Conservation (phyloP, 1,140 invertebrate species). For the Laupala kohalensis region DNA sequence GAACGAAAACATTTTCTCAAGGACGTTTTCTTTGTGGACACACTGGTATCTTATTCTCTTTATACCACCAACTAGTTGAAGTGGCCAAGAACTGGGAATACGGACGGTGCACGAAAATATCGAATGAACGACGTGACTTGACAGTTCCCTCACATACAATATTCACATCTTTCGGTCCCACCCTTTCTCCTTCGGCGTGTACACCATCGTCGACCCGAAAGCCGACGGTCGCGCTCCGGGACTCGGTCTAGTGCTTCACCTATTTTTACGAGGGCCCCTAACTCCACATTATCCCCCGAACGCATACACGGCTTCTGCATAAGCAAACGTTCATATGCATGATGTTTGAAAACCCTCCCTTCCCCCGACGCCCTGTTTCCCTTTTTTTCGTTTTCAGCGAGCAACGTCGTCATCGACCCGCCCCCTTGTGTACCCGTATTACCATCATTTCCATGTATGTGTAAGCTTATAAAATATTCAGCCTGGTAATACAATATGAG, state of each 20-base stretch:
- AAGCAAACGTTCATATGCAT: slow-evolving; percentile 1
- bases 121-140: no score
- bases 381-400: neutral
- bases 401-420: no score
- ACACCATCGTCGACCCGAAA: neutral
- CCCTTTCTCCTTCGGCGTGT: no score
- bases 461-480: slow-evolving; percentile 22
- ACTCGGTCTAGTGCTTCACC: neutral
- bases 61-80: no score
- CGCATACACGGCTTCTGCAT: neutral
- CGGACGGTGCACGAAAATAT: no score
- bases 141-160: no score
- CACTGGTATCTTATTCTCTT: no score
- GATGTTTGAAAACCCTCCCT: slow-evolving; percentile 2
- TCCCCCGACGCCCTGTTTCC: neutral
- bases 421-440: neutral
- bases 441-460: slow-evolving; percentile 2
- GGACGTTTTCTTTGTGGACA: no score
- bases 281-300: neutral
- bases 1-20: no score
- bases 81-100: no score
- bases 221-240: neutral
- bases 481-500: slow-evolving; percentile 21
- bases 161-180: no score
- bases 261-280: neutral